These are phyloP conservation scores for Mesaphorura yosii DNA, from an alignment of 1,140 invertebrate species.

Conservation along the genomic window DNA sequence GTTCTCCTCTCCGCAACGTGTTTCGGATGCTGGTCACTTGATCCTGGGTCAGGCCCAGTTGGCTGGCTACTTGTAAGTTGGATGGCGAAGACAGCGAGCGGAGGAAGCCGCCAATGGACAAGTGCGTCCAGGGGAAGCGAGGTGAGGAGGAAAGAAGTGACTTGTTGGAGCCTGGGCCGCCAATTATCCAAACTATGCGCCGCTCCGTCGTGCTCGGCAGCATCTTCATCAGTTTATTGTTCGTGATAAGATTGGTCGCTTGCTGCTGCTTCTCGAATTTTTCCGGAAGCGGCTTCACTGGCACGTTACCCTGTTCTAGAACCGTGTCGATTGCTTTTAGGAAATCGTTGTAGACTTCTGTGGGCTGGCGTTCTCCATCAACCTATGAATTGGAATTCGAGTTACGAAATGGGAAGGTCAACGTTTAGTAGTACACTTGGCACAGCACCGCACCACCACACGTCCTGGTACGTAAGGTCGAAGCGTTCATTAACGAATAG, in stretches of 20 bases:
- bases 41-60: conserved; percentile 3
- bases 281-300: no score
- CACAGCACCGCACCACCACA: no score
- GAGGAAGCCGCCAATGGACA: conserved; percentile 6
- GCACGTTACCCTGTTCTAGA: no score
- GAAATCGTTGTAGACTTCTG: conserved; percentile 69
- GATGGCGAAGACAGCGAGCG: background rate
- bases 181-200: conserved; percentile 3
- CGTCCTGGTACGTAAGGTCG: no score
- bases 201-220: no score
- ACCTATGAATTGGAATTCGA: conserved; percentile 46
- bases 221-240: no score
- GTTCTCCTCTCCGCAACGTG: conserved; percentile 12
- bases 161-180: conserved; percentile 26
- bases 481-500: no score
- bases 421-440: no score
- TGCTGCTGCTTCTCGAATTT: no score
- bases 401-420: conserved; percentile 21
- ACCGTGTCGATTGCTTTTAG: conserved; percentile 52
- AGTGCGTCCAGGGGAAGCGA: background rate
- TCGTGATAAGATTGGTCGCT: no score
- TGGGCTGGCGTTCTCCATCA: conserved; percentile 67
- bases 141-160: conserved; percentile 7
- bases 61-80: background rate
- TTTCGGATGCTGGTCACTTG: conserved; percentile 4